phyloP scores from a whole-genome alignment of 2,888 invertebrate genomes.

The Falcaria lacertinaria region DNA sequence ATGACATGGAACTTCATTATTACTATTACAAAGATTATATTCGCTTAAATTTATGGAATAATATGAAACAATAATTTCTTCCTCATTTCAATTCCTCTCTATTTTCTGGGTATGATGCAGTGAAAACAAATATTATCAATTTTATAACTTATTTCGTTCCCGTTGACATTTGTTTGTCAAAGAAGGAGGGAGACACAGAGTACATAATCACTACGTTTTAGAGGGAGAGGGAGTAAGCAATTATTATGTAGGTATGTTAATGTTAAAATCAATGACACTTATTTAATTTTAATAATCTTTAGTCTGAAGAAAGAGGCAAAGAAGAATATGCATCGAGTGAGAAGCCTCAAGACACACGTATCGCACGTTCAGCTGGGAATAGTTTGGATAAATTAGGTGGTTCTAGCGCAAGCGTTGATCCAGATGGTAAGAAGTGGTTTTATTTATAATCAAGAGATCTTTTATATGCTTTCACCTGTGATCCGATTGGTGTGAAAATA shows the following conservation, averaged over 20 bases:
- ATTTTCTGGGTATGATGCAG: too few relatives aligned
- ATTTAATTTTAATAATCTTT: conserved; percentile 9
- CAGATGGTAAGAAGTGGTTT: conserved; percentile 57
- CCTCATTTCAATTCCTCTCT: too few relatives aligned
- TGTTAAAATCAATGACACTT: neutral
- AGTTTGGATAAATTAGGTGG: conserved; percentile 84
- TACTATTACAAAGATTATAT: too few relatives aligned
- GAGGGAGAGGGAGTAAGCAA: too few relatives aligned
- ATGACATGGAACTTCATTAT: neutral
- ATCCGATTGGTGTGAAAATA: neutral
- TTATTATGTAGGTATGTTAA: too few relatives aligned
- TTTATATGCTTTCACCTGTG: neutral
- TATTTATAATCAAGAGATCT: neutral
- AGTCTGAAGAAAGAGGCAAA: conserved; percentile 87
- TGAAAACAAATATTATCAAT: too few relatives aligned
- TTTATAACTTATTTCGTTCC: too few relatives aligned
- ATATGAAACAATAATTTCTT: too few relatives aligned
- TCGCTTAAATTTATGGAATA: too few relatives aligned
- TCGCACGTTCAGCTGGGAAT: conserved; percentile 86
- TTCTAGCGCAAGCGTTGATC: conserved; percentile 83
- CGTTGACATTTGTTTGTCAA: too few relatives aligned
- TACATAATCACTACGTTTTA: too few relatives aligned
- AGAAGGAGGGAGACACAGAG: too few relatives aligned
- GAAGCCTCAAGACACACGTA: conserved; percentile 71
- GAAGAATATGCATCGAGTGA: conserved; percentile 80